Base-by-base conservation (phyloP, 1,140 invertebrate genomes). In the Penaeus japonicus region DNA sequence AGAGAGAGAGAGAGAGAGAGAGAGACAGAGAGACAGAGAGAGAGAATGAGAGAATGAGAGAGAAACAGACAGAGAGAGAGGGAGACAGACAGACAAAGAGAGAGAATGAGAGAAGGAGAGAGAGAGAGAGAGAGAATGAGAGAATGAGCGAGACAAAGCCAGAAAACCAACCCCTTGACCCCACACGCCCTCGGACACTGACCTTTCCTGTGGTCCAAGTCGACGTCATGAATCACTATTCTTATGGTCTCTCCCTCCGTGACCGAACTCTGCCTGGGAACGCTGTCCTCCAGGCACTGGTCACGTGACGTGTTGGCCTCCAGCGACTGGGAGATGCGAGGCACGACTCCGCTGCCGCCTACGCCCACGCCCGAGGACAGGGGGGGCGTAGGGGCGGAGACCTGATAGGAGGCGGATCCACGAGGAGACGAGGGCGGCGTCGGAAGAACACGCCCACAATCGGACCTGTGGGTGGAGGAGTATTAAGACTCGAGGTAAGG, bases 191-290 rank as follows among this genome's bases (percentile, higher is more conserved):
- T 30, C 78, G 4, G 5, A 32, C 5, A 82, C 84, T 93, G 85
- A 94, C 94, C 92, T 84, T 92, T 92, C 32, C 87, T 90, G 65
- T 91, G 91, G 85, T 94, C 94, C 84, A 93, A 94, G 92, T 97
- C 97, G 27, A 98, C 96, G 91, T 98, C 97, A 91, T 98, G 96
- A 91, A 98, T 98, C 84, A 98, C 97, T 90, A 98, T 98, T 91
- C 97, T 96, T 90, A 98, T 98, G 77, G 96, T 96, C 92, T 98
- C 97, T 0, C 96, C 96, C 91, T 98, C 97, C 1, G 92, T 92
- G 81, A 96, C 96, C 24, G 97, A 96, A 90, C 96, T 96, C 91
- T 97, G 96, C 32, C 96, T 93, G 85, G 95, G 92, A 5, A 95
- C 94, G 70, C 27, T 62, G 24, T 87, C 90, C 32, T 89, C 89